These are phyloP conservation scores for Torymus tubicola DNA, from an alignment of 2,888 invertebrate genomes.

Conservation along the genomic window DNA sequence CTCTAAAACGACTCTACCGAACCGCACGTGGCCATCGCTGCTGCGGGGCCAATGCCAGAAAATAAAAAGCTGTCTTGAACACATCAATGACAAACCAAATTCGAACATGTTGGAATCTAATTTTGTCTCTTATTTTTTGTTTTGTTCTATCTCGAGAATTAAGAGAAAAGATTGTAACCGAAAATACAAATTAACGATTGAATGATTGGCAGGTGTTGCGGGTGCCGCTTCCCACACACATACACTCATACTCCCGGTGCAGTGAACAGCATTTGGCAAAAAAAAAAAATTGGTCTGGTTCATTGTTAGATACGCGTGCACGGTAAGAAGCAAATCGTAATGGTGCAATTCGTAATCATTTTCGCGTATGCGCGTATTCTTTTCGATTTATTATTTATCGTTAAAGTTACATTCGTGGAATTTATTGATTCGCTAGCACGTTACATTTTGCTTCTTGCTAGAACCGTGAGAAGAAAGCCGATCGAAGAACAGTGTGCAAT, in stretches of 20 bases:
- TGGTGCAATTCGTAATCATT: not conserved
- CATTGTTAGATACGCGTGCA: slow-evolving; percentile 59
- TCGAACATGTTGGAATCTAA: slow-evolving; percentile 24
- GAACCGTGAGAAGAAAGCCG: no score
- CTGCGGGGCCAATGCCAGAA: slow-evolving; percentile 70
- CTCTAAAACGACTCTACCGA: slow-evolving; percentile 72
- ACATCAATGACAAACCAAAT: slow-evolving; percentile 63
- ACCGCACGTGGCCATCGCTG: slow-evolving; percentile 71
- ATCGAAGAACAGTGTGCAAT: no score
- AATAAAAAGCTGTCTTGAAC: slow-evolving; percentile 67
- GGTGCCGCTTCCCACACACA: slow-evolving; percentile 68
- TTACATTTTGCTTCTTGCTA: no score
- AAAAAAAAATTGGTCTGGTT: slow-evolving; percentile 69
- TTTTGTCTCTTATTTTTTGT: slow-evolving; percentile 56
- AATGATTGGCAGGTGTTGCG: slow-evolving; percentile 74
- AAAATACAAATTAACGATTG: slow-evolving; percentile 65
- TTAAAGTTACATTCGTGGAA: not conserved
- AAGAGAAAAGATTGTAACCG: slow-evolving; percentile 42
- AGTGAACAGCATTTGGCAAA: slow-evolving; percentile 71
- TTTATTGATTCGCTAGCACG: no score
- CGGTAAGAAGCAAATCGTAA: slow-evolving; percentile 36
- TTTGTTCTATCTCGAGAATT: slow-evolving; percentile 53
- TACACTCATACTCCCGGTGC: slow-evolving; percentile 46
- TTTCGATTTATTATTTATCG: not conserved
- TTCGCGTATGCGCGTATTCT: not conserved